Evolutionary conservation across 2,888 invertebrate genomes (phyloP).

Genomic region (Poecilobothrus nobilitatus): DNA sequence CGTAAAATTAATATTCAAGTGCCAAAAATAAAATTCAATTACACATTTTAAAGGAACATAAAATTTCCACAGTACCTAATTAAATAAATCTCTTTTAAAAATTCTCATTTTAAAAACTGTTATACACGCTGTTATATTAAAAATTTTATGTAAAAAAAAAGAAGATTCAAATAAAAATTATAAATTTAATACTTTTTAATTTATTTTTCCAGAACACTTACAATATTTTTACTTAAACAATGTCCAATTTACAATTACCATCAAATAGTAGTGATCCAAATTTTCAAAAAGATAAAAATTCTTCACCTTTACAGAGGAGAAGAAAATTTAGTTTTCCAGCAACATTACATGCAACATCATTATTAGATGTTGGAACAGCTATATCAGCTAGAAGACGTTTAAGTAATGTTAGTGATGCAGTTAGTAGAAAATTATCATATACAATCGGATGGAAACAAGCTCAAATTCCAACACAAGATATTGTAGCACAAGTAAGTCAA

Average conservation of each 20-base stretch:
- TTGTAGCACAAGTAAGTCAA: slow-evolving; percentile 44
- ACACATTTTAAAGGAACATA: too few relatives aligned
- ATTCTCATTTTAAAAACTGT: too few relatives aligned
- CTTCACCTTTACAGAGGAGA: slow-evolving; percentile 36
- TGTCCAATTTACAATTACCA: slow-evolving; percentile 7
- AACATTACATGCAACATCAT: slow-evolving; percentile 42
- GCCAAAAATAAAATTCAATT: too few relatives aligned
- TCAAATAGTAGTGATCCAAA: slow-evolving; percentile 13
- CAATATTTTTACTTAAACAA: neutral
- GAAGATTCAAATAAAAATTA: too few relatives aligned
- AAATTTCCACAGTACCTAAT: too few relatives aligned
- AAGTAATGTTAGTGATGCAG: slow-evolving; percentile 66
- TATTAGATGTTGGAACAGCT: slow-evolving; percentile 34
- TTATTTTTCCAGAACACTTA: too few relatives aligned
- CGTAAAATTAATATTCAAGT: too few relatives aligned
- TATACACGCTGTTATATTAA: too few relatives aligned
- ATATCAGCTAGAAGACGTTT: slow-evolving; percentile 53
- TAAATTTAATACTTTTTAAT: too few relatives aligned
- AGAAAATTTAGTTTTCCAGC: slow-evolving; percentile 54
- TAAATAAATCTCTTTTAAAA: too few relatives aligned
- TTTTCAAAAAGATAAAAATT: slow-evolving; percentile 6
- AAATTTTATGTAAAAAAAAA: too few relatives aligned
- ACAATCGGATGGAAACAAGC: slow-evolving; percentile 62
- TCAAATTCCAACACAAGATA: slow-evolving; percentile 47
- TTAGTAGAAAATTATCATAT: slow-evolving; percentile 70